Conservation (phyloP, 2,113 vertebrate species). For the Osmerus mordax region DNA sequence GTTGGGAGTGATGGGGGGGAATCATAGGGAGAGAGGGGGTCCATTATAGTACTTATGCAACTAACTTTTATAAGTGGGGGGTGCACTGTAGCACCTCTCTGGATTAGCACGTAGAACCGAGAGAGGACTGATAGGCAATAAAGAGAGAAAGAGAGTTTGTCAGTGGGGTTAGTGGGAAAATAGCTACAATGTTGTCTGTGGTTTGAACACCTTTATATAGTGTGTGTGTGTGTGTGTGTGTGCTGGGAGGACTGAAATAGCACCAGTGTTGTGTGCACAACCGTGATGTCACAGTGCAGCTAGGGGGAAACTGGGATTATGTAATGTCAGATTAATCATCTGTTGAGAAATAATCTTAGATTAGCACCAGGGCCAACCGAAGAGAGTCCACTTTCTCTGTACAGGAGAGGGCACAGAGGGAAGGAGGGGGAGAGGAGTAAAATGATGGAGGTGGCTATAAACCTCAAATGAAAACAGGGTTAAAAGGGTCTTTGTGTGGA, state of each 20-base stretch:
- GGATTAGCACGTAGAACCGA: too few species aligned
- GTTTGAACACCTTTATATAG: too few species aligned
- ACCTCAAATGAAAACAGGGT: background rate
- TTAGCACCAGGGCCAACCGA: conserved; percentile 47
- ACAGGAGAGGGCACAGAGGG: background rate
- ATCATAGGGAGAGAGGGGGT: conserved; percentile 3
- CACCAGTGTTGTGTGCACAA: conserved; percentile 4
- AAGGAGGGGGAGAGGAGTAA: background rate
- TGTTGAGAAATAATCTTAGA: conserved; percentile 69
- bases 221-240: background rate
- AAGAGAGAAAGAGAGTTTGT: background rate
- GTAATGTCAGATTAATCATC: conserved; percentile 66
- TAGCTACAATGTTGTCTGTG: background rate
- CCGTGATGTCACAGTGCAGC: conserved; percentile 2
- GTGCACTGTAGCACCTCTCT: too few species aligned
- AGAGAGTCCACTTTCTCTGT: background rate
- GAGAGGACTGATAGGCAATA: conserved; percentile 16
- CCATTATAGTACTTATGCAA: too few species aligned
- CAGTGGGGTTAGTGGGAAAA: conserved; percentile 6
- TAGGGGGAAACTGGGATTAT: conserved; percentile 46
- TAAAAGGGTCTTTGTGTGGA: background rate
- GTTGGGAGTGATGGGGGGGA: background rate
- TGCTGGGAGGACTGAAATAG: background rate
- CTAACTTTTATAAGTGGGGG: too few species aligned
- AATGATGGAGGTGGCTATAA: too few species aligned